Percentiles rank a stretch among this genome's conserved stretches.
These are phyloP conservation scores for Otus sunia DNA, from an alignment of 2,113 vertebrate genomes.

Conservation along the genomic window DNA sequence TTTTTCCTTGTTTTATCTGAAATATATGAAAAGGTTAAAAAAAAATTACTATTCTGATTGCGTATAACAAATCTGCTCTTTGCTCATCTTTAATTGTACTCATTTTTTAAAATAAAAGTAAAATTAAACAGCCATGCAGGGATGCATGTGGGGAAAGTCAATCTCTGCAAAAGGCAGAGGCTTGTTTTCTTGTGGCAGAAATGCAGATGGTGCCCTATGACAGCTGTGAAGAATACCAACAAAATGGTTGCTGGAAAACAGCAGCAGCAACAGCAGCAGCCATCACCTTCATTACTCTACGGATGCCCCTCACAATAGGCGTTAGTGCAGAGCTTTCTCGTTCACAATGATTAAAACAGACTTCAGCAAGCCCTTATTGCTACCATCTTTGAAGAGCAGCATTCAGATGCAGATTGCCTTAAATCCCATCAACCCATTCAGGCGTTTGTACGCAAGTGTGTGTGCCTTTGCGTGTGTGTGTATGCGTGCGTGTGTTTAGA, in stretches of 20 bases:
- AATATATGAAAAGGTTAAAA: not conserved
- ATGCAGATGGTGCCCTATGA: not conserved
- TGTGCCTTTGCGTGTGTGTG: not conserved
- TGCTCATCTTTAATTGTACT: not conserved
- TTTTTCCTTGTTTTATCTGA: not conserved
- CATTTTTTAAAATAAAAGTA: not conserved
- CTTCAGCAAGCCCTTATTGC: slow-evolving; percentile 73
- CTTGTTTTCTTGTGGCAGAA: not conserved
- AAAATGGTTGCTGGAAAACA: slow-evolving; percentile 46
- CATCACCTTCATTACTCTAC: not conserved
- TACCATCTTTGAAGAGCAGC: slow-evolving; percentile 70
- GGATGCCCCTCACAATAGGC: not conserved
- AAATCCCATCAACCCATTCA: slow-evolving; percentile 83
- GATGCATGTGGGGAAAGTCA: not conserved
- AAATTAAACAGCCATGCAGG: not conserved
- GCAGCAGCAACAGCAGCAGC: not conserved
- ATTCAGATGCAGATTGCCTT: slow-evolving; percentile 94
- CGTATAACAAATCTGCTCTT: not conserved
- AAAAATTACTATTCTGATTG: not conserved
- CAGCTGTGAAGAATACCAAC: not conserved
- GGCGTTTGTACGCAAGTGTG: slow-evolving; percentile 48
- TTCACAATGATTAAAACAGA: slow-evolving; percentile 70
- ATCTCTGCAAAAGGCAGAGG: not conserved
- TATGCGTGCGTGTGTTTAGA: not conserved
- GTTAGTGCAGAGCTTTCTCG: slow-evolving; percentile 26